Base-by-base conservation (phyloP, 2,797 vertebrate genomes). In the Channa striata region DNA sequence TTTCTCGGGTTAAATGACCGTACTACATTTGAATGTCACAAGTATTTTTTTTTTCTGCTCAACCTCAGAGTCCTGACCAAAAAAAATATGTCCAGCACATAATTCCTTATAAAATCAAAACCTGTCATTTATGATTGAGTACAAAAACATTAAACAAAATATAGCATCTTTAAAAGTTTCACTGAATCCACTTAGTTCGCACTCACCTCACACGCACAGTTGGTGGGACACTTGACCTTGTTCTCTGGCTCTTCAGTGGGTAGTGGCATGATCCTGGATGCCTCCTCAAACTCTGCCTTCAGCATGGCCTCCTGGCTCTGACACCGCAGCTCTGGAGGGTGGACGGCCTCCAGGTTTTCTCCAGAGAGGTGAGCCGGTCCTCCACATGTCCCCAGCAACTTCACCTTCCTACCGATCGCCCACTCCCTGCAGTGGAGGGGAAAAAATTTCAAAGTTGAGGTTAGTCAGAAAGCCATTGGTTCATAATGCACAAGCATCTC, bases 141-240 rank as follows among this genome's bases (percentile, higher is more conserved):
- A 30, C 25, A 30, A 4, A 30, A 6, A 30, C 25, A 30, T 30
- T 30, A 30, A 30, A 30, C 25, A 30, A 4, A 40, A 40, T 14
- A 13, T 39, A 10, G 2, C 10, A 11, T 1, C 37, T 14, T 5
- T 25, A 51, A 33, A 30, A 16, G 5, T 39, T 11, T 33, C 11
- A 19, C 56, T 11, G 7, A 37, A 6, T 21, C 19, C 10, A 6
- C 16, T 16, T 6, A 40, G 33, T 23, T 12, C 9, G 17, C 82
- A 49, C 80, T 91, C 67, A 91, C 94, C 91, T 92, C 93, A 62
- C 97, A 99, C 68, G 81, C 36, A 36, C 97, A 99, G 59, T 83
- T 83, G 0, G 0, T 53, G 1, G 97, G 97, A 81, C 97, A 98
- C 83, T 93, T 92, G 70, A 89, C 54, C 76, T 78, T 92, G 66